These are phyloP conservation scores for Chalcis sispes DNA, from an alignment of 2,888 invertebrate genomes.

Conservation along the genomic window DNA sequence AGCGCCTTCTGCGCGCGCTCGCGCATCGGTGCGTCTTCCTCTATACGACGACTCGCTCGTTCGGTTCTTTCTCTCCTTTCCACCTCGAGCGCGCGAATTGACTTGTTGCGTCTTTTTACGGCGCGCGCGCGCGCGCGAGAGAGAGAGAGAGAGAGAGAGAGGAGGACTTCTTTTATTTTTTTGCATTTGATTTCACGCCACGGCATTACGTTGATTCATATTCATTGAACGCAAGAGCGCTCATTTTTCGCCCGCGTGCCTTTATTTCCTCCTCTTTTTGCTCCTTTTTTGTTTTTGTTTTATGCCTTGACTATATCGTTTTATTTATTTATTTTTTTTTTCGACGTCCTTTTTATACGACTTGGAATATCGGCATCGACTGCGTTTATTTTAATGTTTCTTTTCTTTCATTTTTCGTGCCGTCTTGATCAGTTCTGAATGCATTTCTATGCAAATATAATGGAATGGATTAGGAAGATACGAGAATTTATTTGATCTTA, in stretches of 20 bases:
- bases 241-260: slow-evolving; percentile 20
- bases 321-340: background rate
- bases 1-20: too few relatives aligned
- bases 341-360: too few relatives aligned
- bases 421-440: background rate
- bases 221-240: slow-evolving; percentile 47
- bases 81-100: slow-evolving; percentile 41
- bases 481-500: slow-evolving; percentile 24
- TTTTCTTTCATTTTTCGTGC: slow-evolving; percentile 19
- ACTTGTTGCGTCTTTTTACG: slow-evolving; percentile 57
- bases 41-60: background rate
- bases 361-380: too few relatives aligned
- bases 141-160: too few relatives aligned
- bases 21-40: slow-evolving; percentile 31
- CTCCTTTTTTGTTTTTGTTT: background rate
- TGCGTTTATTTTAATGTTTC: too few relatives aligned
- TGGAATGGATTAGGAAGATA: slow-evolving; percentile 33
- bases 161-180: too few relatives aligned
- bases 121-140: slow-evolving; percentile 13
- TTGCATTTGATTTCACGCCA: slow-evolving; percentile 54
- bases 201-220: slow-evolving; percentile 50
- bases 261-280: background rate
- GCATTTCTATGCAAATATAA: slow-evolving; percentile 53
- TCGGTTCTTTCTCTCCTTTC: background rate
- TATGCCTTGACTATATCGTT: too few relatives aligned